phyloP scores from a whole-genome alignment of 53 echinoderm and acorn worm species.

The Holothuria scabra region DNA sequence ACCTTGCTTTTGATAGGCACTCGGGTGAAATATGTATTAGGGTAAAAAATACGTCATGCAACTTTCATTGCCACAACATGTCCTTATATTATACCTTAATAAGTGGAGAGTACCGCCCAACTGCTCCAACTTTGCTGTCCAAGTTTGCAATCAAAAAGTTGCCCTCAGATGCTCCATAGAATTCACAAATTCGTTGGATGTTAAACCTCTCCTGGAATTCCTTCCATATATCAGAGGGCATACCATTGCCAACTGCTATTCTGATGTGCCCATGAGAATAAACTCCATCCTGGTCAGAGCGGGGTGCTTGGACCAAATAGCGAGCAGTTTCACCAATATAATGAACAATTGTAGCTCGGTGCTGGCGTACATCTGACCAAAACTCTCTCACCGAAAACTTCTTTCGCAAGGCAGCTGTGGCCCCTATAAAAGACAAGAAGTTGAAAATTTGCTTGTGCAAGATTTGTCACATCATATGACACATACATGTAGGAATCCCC shows the following conservation, averaged over 20 bases:
- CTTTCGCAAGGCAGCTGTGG: constrained; percentile 64
- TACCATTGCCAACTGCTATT: constrained; percentile 78
- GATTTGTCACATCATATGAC: too few relatives aligned
- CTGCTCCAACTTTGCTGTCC: constrained; percentile 73
- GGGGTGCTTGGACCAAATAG: constrained; percentile 63
- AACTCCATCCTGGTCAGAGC: constrained; percentile 65
- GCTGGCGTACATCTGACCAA: constrained; percentile 81
- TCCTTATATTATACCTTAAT: constrained; percentile 50
- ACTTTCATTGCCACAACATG: too few relatives aligned
- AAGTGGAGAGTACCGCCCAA: constrained; percentile 72
- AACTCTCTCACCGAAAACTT: constrained; percentile 80
- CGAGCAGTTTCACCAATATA: constrained; percentile 93
- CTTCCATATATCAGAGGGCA: constrained; percentile 76
- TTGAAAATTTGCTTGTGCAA: too few relatives aligned
- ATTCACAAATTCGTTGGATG: constrained; percentile 67
- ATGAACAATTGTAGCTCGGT: constrained; percentile 73
- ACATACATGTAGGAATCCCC: too few relatives aligned
- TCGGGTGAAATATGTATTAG: too few relatives aligned
- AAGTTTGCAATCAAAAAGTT: constrained; percentile 66
- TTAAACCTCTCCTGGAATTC: constrained; percentile 79
- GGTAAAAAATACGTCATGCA: too few relatives aligned
- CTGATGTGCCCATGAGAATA: constrained; percentile 57
- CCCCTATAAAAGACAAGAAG: constrained; percentile 42
- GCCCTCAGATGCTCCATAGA: constrained; percentile 81
- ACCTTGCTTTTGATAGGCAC: too few relatives aligned